Evolutionary conservation across 2,888 invertebrate genomes (phyloP), one percentile per base, ranked within the genome.

Genomic region (Cremastinae sp.): DNA sequence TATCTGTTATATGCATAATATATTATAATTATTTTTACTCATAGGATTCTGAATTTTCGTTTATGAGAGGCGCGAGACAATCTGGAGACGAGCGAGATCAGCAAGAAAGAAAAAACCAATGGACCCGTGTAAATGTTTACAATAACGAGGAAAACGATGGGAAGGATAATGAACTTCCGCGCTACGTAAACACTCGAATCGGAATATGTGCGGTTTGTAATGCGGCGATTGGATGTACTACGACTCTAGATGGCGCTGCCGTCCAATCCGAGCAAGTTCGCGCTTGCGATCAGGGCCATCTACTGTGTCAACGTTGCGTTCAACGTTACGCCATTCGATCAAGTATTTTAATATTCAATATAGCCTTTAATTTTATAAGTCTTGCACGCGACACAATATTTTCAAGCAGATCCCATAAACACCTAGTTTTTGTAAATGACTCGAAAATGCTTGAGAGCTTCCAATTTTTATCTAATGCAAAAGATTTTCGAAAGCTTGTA

Each of bases 281-380:
- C 8, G 49, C 79, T 5, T 86, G 83, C 75, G 79, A 82, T 16
- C 81, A 85, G 7, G 84, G 82, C 14, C 87, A 87, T 58, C 64
- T 83, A 2, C 65, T 88, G n/a, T 88, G 88, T 66, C 82, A 84
- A 51, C 83, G 82, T 35, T 88, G 88, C 66, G 81, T 85, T 22
- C 82, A 82, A 58, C 78, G 83, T 55, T 83, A 83, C 49, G 79
- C 83, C 1, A 78, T 85, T 59, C 82, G 80, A 77, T 82, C 86
- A 81, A 86, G 88, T 87, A 76, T 53, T 64, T 35, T n/a, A n/a
- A n/a, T n/a, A n/a, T 4, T 22, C 10, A 62, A 16, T n/a, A n/a
- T n/a, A n/a, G n/a, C n/a, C n/a, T n/a, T n/a, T n/a, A n/a, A n/a
- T n/a, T n/a, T n/a, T n/a, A n/a, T n/a, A n/a, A n/a, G n/a, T n/a